These are phyloP conservation scores for Sprattus sprattus DNA, from an alignment of 2,113 vertebrate species.

Conservation along the genomic window DNA sequence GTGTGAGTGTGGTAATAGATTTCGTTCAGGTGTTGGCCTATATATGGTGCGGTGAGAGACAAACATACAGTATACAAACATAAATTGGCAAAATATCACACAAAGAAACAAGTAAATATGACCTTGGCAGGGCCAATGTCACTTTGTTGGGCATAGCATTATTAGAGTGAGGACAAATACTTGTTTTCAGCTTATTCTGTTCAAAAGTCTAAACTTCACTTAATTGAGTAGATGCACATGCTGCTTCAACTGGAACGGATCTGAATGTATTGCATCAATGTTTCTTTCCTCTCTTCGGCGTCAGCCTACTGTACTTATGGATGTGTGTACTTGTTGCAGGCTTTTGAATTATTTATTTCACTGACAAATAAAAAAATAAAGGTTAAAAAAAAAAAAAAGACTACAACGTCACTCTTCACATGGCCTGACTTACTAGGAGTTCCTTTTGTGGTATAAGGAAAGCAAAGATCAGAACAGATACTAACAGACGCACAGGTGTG, in stretches of 20 bases:
- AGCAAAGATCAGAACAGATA: neutral
- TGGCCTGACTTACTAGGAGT: neutral
- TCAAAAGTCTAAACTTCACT: neutral
- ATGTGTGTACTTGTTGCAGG: conserved; percentile 28
- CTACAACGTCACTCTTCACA: no score
- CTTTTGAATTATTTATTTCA: conserved; percentile 21
- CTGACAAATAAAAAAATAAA: conserved; percentile 14
- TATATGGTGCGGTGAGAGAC: neutral
- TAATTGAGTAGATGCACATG: neutral
- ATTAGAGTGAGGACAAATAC: neutral
- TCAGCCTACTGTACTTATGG: conserved; percentile 33
- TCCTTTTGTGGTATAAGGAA: neutral
- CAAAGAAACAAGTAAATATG: neutral
- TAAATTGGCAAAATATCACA: neutral
- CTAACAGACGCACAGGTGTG: no score
- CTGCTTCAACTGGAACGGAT: neutral
- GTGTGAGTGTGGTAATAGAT: neutral
- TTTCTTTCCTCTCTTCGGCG: neutral
- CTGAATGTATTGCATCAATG: conserved; percentile 6
- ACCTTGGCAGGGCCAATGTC: neutral
- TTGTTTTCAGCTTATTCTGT: conserved; percentile 1
- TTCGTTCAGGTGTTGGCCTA: neutral
- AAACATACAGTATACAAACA: neutral
- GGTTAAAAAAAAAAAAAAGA: neutral
- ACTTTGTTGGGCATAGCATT: neutral